These are phyloP conservation scores for Deroplatys truncata DNA, from an alignment of 2,888 invertebrate species.

Conservation along the genomic window DNA sequence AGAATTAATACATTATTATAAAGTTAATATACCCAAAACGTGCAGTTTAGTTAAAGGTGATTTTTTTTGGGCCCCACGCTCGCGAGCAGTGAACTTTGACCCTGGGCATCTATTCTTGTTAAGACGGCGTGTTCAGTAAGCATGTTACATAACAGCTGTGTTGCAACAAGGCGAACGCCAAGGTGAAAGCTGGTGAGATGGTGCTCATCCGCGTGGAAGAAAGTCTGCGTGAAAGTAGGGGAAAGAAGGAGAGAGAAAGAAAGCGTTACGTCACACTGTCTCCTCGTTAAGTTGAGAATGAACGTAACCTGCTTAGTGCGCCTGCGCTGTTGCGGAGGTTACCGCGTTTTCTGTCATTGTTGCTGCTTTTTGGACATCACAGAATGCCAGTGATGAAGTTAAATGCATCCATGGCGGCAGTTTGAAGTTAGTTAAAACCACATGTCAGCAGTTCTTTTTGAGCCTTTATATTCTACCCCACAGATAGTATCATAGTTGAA, in stretches of 20 bases:
- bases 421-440: no score
- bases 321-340: neutral
- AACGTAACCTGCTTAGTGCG: neutral
- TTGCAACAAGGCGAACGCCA: neutral
- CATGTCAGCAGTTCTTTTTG: no score
- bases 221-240: conserved; percentile 6
- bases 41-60: no score
- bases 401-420: no score
- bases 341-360: no score
- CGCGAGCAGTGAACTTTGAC: neutral
- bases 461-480: no score
- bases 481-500: no score
- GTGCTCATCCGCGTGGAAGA: conserved; percentile 3
- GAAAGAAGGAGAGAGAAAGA: neutral
- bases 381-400: no score
- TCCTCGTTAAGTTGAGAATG: neutral
- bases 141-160: neutral
- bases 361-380: no score
- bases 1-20: no score
- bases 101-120: neutral
- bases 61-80: no score
- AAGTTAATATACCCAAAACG: no score
- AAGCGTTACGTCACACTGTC: neutral
- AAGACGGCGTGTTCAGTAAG: neutral
- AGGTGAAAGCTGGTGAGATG: neutral